A percentile compares a stretch with the other conserved stretches of the same genome.
These are phyloP conservation scores for Campopleginae sp. DNA, from an alignment of 2,888 invertebrate genomes.

Conservation along the genomic window DNA sequence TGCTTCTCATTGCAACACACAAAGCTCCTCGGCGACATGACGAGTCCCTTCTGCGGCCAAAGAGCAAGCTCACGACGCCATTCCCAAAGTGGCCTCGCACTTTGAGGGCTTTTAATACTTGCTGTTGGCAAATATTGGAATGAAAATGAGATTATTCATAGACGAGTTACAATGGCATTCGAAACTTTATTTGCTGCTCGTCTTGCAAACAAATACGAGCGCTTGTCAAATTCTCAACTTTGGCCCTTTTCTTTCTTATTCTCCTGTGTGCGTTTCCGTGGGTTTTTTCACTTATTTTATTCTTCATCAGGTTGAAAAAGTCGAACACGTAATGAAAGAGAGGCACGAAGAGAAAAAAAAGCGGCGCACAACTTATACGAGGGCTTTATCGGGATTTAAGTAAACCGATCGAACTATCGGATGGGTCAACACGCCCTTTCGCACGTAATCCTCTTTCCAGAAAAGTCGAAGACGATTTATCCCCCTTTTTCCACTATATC, in stretches of 20 bases:
- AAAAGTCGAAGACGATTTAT: slow-evolving; percentile 69
- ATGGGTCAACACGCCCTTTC: slow-evolving; percentile 65
- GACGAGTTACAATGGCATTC: slow-evolving; percentile 1
- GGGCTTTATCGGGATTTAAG: slow-evolving; percentile 54
- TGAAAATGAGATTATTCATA: slow-evolving; percentile 36
- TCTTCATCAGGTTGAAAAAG: slow-evolving; percentile 8
- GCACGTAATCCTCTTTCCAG: slow-evolving; percentile 65
- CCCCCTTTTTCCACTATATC: slow-evolving; percentile 56
- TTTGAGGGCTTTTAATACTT: not conserved
- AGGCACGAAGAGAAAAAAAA: slow-evolving; percentile 7
- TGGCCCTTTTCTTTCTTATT: not conserved
- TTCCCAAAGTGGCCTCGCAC: slow-evolving; percentile 14
- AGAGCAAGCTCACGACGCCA: slow-evolving; percentile 32
- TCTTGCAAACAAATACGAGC: not conserved
- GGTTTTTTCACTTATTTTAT: not conserved
- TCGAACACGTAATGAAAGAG: slow-evolving; percentile 23
- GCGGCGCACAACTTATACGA: slow-evolving; percentile 17
- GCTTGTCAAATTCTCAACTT: not conserved
- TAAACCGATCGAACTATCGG: slow-evolving; percentile 65
- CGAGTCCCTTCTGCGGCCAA: slow-evolving; percentile 7
- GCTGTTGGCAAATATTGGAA: slow-evolving; percentile 1
- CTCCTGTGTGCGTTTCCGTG: too few species aligned
- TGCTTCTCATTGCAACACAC: slow-evolving; percentile 29
- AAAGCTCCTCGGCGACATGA: slow-evolving; percentile 19
- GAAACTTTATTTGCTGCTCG: not conserved